Base-by-base conservation (phyloP, 1,140 invertebrate species). In the Drosophila suzukii region DNA sequence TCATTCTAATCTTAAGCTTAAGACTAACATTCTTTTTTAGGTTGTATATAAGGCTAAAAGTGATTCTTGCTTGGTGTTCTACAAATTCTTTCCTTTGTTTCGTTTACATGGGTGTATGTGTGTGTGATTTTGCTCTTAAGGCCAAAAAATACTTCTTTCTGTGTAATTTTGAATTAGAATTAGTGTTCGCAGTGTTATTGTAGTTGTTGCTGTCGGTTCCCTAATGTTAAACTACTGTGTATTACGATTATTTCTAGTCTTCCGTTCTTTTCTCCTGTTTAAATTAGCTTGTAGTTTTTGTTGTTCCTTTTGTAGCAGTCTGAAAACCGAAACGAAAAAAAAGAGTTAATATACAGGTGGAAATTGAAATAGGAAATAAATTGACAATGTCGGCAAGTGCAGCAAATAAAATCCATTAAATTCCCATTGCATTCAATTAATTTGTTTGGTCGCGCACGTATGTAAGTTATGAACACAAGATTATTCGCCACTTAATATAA, bases 221-320 rank as follows among this genome's bases (percentile, higher is more conserved):
- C 47, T 50, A 12, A 53, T 50, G 53, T 20, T 67, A 78, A 78
- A 41, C 51, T 80, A 67, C 53, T 65, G 27, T 57, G 72, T 67
- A 53, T 73, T 75, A 71, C 62, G 70, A 67, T 86, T 80, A 76
- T 73, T 59, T 88, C 77, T 81, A 89, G 85, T 89, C 85, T 89
- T 89, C 81, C 73, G 68, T 71, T 88, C 83, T 88, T 82, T 88
- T 83, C 88, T 88, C 84, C 85, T 86, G 50, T 41, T 66, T 77
- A 58, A 51, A 78, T 43, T 72, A 71, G 63, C 72, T 88, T 82
- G 74, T 79, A 58, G 39, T 53, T 60, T 57, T 78, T 78, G 72
- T 88, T 89, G 84, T 89, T 89, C 85, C 84, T 77, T 82, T 83
- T 76, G 50, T 83, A 80, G 75, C 84, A 89, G 84, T 89, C 84